phyloP scores from a whole-genome alignment of 2,113 vertebrate genomes.

The Percopsis transmontana region DNA sequence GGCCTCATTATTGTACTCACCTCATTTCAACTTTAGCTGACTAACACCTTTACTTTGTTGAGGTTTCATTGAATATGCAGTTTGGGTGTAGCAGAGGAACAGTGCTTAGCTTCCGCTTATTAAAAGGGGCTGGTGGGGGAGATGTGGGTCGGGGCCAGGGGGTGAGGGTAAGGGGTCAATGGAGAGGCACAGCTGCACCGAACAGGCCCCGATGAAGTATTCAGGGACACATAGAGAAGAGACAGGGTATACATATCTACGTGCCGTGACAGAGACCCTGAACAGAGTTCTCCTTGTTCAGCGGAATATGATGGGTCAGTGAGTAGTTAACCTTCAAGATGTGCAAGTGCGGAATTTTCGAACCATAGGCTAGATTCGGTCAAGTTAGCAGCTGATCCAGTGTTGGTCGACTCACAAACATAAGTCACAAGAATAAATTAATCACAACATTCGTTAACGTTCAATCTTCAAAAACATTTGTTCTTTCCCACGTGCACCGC shows the following conservation, averaged over 20 bases:
- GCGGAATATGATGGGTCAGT: constrained; percentile 14
- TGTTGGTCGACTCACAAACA: too few species aligned
- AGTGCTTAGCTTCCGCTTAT: constrained; percentile 1
- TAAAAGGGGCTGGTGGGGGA: background rate
- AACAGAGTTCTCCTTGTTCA: constrained; percentile 11
- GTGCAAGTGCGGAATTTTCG: background rate
- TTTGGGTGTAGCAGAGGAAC: background rate
- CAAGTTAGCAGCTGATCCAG: too few species aligned
- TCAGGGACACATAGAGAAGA: background rate
- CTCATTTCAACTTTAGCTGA: constrained; percentile 30
- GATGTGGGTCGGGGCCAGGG: background rate
- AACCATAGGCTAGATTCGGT: background rate
- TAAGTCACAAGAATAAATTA: too few species aligned
- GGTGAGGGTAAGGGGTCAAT: constrained; percentile 6
- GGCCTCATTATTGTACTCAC: constrained; percentile 2
- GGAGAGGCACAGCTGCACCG: background rate
- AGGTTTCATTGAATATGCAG: background rate
- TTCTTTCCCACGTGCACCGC: too few species aligned
- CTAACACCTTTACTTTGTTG: constrained; percentile 16
- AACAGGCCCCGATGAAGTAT: background rate
- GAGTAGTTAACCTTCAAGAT: background rate
- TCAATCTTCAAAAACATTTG: too few species aligned
- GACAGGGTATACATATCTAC: background rate
- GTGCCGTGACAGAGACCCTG: background rate
- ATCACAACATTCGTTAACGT: too few species aligned